Evolutionary conservation across 2,888 invertebrate species (phyloP).

Genomic region (Venusia cambrica): DNA sequence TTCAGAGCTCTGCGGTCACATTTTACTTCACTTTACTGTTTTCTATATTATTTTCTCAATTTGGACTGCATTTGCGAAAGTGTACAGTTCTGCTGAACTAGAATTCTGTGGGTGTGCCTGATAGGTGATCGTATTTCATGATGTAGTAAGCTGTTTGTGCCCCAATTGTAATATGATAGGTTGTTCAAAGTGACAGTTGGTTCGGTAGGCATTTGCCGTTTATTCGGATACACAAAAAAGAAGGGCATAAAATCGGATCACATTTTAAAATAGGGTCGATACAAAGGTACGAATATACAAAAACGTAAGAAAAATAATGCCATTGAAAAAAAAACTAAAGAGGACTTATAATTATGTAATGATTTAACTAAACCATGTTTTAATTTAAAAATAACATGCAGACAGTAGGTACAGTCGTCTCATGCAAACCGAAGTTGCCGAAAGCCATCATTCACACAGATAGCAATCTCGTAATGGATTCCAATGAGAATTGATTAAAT

Average conservation of each 20-base stretch:
- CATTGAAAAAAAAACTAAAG: no score
- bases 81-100: constrained; percentile 13
- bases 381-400: no score
- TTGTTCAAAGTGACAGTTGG: not conserved
- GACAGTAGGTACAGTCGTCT: no score
- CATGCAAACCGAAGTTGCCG: constrained; percentile 8
- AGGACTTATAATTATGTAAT: no score
- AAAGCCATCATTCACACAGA: constrained; percentile 44
- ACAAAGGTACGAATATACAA: no score
- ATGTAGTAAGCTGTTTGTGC: constrained; percentile 2
- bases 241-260: no score
- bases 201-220: no score
- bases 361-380: no score
- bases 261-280: no score
- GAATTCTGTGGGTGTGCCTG: constrained; percentile 3
- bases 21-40: constrained; percentile 30
- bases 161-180: constrained; percentile 4
- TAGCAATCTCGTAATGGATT: constrained; percentile 51
- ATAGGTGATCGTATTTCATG: constrained; percentile 3
- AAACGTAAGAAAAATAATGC: no score
- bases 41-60: constrained; percentile 29
- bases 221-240: no score
- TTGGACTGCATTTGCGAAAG: constrained; percentile 26
- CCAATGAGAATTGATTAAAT: constrained; percentile 55
- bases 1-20: constrained; percentile 42